A percentile compares a stretch with the other conserved stretches of the same genome.
phyloP scores from a whole-genome alignment of 2,113 vertebrate species.

The Bubo scandiacus region DNA sequence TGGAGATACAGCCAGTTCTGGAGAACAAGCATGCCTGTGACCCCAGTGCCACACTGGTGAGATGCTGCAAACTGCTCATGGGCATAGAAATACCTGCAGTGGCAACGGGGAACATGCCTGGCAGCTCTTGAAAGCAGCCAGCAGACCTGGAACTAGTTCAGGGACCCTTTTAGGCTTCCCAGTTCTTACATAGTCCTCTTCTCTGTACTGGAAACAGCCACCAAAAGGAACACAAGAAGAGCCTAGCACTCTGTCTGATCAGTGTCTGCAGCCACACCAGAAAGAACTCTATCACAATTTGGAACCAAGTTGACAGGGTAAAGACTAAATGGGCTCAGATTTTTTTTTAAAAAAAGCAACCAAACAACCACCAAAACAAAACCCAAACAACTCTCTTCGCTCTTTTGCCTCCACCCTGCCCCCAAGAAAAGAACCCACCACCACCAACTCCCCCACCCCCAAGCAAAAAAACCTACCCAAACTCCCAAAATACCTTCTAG shows the following conservation, averaged over 20 bases:
- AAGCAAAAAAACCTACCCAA: not conserved
- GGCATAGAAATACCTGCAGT: not conserved
- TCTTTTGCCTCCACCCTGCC: too few species aligned
- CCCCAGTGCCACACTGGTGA: not conserved
- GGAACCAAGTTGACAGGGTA: not conserved
- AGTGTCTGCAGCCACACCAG: not conserved
- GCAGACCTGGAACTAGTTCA: not conserved
- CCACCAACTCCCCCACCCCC: too few species aligned
- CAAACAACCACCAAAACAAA: too few species aligned
- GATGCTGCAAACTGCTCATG: not conserved
- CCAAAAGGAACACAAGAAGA: not conserved
- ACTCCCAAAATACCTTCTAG: not conserved
- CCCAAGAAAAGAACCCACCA: too few species aligned
- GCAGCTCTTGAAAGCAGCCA: not conserved
- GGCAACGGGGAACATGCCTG: too few species aligned
- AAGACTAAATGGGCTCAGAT: not conserved
- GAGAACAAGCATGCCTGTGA: too few species aligned
- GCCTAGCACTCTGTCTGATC: not conserved
- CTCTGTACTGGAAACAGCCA: not conserved
- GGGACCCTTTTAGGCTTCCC: not conserved
- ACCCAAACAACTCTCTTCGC: too few species aligned
- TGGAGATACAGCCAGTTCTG: too few species aligned
- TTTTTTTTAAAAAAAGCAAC: not conserved
- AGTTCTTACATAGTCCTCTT: not conserved
- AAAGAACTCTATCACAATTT: not conserved